Conservation (phyloP, 2,113 vertebrate genomes). For the Halichoeres trimaculatus region DNA sequence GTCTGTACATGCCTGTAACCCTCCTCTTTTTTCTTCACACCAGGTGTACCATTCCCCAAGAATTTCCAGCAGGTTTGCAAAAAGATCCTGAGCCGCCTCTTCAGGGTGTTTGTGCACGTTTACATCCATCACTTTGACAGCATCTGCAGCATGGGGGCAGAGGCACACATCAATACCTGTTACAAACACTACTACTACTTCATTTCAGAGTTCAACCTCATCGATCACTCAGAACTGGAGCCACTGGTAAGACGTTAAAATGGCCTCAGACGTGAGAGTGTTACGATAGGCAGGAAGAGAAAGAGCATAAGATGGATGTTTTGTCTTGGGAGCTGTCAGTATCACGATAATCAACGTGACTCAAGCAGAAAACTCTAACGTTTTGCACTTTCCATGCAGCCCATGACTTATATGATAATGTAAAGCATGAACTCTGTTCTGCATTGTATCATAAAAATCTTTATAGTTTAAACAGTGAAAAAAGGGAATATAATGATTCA, state of each 20-base stretch:
- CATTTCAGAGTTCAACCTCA: constrained; percentile 95
- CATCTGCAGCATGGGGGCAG: constrained; percentile 95
- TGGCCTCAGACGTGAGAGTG: constrained; percentile 10
- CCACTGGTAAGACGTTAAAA: constrained; percentile 89
- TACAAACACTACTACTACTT: constrained; percentile 99
- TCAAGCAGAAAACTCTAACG: not conserved
- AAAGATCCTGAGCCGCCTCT: constrained; percentile 97
- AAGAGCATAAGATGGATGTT: constrained; percentile 11
- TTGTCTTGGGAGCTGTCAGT: not conserved
- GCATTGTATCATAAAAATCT: too few relatives aligned
- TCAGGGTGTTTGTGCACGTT: constrained; percentile 97
- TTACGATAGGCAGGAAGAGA: not conserved
- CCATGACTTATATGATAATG: too few relatives aligned
- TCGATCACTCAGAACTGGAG: constrained; percentile 94
- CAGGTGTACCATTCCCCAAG: constrained; percentile 96
- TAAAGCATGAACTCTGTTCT: too few relatives aligned
- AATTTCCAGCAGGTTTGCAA: constrained; percentile 98
- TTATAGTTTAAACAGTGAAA: too few relatives aligned
- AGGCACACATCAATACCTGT: constrained; percentile 98
- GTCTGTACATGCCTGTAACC: not conserved
- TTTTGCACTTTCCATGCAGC: not conserved
- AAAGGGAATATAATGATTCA: too few relatives aligned
- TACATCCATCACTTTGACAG: constrained; percentile 99
- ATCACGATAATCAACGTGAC: constrained; percentile 1
- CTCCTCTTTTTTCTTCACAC: constrained; percentile 17